These are phyloP conservation scores for Dipus sagitta DNA, from an alignment of 2,797 vertebrate genomes.

Conservation along the genomic window DNA sequence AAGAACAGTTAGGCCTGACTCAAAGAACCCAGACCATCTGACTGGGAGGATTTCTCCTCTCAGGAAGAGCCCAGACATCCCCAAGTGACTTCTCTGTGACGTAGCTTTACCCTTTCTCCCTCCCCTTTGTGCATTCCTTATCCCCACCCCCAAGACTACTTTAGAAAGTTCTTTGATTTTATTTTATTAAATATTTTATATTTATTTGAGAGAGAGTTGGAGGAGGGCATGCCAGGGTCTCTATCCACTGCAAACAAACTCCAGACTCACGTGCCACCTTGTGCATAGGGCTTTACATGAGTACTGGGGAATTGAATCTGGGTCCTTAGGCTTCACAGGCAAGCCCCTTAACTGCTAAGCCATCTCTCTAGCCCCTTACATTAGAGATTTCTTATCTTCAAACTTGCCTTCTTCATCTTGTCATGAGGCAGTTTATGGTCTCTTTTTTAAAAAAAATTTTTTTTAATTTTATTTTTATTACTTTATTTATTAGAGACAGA, in stretches of 20 bases:
- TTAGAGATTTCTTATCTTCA: conserved; percentile 17
- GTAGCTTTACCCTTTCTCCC: background rate
- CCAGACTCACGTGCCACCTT: too few species aligned
- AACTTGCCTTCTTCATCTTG: background rate
- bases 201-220: too few species aligned
- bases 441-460: too few species aligned
- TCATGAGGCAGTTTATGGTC: background rate
- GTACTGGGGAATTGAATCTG: too few species aligned
- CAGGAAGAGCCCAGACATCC: background rate
- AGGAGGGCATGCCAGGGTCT: too few species aligned
- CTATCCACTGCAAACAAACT: too few species aligned
- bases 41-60: background rate
- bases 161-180: background rate
- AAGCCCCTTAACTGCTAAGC: too few species aligned
- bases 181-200: too few species aligned
- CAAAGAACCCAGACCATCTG: conserved; percentile 1
- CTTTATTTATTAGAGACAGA: too few species aligned
- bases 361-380: background rate
- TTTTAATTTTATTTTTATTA: too few species aligned
- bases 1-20: background rate
- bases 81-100: background rate
- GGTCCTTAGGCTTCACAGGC: too few species aligned
- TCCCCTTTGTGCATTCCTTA: background rate
- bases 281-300: too few species aligned
- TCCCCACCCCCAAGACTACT: background rate